Evolutionary conservation across 2,888 invertebrate genomes (phyloP), one percentile per base, ranked within the genome.

Genomic region (Maniola hyperantus): DNA sequence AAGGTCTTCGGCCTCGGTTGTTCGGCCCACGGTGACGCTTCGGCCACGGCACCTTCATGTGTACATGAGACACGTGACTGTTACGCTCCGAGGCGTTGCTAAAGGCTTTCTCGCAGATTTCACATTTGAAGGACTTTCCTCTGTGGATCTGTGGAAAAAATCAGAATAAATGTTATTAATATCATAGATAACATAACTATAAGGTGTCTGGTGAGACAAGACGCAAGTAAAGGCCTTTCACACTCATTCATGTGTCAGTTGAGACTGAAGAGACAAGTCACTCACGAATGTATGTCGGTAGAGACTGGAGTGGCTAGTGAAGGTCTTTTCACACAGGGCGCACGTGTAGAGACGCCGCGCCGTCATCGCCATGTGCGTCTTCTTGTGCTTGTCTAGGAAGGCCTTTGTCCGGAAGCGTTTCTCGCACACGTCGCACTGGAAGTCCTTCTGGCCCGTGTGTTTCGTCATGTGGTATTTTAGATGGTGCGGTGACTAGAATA

Each of bases 31-130:
- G 58, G 34, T 58, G 42, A 7, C 65, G 50, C 51, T 53, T 59
- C n/a, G 65, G 65, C 65, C 65, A 65, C 6, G 65, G 65, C 44
- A 59, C 58, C 53, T 65, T 65, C 42, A 65, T 50, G 59, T 65
- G 65, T 18, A 65, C 65, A 42, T 65, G 65, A 1, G 58, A 50
- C 44, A 53, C 58, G 34, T 65, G 65, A 18, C 42, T 13, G 51
- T 42, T 58, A 33, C 58, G 26, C 7, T 62, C 53, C 18, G 51
- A 58, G 0, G 18, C 33, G 34, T 42, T 65, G 42, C 50, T 62
- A 51, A 62, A 62, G n/a, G 39, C 50, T n/a, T 62, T 62, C 11
- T 51, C 61, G 39, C 61, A 62, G 20, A 42, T 42, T 0, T 62
- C 50, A 20, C 57, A 57, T 13, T 57, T 57, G 57, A 39, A 57